Evolutionary conservation across 2,113 vertebrate genomes (phyloP).

Genomic region (Odocoileus hemionus): DNA sequence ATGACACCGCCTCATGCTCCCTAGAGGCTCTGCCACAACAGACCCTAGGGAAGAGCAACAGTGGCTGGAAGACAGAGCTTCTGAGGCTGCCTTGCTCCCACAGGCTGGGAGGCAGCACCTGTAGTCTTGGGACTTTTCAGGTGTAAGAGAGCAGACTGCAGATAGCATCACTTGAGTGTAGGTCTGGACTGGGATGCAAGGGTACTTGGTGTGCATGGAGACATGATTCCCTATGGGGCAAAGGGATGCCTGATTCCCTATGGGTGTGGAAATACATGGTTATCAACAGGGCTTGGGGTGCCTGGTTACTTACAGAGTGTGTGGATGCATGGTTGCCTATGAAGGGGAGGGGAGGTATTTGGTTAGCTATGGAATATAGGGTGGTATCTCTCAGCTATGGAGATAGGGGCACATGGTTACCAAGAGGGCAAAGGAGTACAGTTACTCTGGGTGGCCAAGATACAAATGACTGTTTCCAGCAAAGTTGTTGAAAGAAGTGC

Average conservation of each 20-base stretch:
- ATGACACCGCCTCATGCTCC: background rate
- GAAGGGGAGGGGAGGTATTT: background rate
- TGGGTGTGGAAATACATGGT: background rate
- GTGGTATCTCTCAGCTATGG: background rate
- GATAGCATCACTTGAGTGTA: too few species aligned
- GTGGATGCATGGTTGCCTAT: background rate
- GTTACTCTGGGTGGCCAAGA: background rate
- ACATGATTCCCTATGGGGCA: rapidly evolving
- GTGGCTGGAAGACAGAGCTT: rapidly evolving
- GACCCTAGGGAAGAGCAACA: too few species aligned
- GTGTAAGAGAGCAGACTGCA: background rate
- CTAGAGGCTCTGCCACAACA: rapidly evolving
- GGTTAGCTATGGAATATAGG: background rate
- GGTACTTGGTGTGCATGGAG: rapidly evolving
- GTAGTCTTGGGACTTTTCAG: rapidly evolving
- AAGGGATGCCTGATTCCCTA: background rate
- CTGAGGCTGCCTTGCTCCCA: background rate
- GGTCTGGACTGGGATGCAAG: background rate
- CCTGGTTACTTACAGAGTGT: background rate
- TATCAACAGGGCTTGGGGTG: rapidly evolving
- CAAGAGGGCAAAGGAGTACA: background rate
- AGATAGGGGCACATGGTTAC: rapidly evolving
- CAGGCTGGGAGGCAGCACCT: too few species aligned
- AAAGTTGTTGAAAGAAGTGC: background rate
- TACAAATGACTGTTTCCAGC: background rate